Base-by-base conservation (phyloP, 2,797 vertebrate species). In the Enteromius mattozi region DNA sequence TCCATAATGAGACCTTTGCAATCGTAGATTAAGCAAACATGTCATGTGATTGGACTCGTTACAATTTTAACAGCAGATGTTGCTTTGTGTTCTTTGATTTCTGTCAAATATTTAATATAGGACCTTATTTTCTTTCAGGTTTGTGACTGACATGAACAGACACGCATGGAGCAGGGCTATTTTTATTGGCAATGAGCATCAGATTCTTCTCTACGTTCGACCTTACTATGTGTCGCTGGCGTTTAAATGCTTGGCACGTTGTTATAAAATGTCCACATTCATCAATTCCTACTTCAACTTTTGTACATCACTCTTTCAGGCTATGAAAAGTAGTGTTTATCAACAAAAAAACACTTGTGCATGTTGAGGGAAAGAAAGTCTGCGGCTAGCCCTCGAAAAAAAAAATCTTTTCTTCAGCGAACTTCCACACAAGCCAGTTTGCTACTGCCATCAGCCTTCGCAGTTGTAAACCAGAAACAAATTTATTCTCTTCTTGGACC, bases 11-110 rank as follows among this genome's bases (percentile, higher is more conserved):
- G 96, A 95, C 94, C 94, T 92, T 94, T 92, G 87, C 93, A 92
- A 88, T 91, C 93, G 91, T 92, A 95, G 91, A 93, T 94, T 95
- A 94, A 93, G 94, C 95, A 95, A 85, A 96, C 94, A 95, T 94
- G 94, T 94, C 93, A 95, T 96, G 94, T 96, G 96, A 96, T 92
- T 94, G 92, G 93, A 95, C 95, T 92, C 94, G 93, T 93, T 95
- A 92, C 94, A 95, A 95, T 96, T 94, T 94, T 95, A 96, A 96
- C 93, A 94, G 92, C 90, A 91, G 90, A 90, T 94, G 91, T 76
- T 83, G 86, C 84, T 86, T 83, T 87, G 82, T 88, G 86, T 87
- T 86, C 82, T 85, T 84, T 86, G 69, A 87, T 87, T 87, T 69
- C 79, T 85, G 84, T 87, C 84, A 84, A 86, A 83, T 87, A 84